Base-by-base conservation (phyloP, 2,888 invertebrate genomes). In the Papilio gigon region DNA sequence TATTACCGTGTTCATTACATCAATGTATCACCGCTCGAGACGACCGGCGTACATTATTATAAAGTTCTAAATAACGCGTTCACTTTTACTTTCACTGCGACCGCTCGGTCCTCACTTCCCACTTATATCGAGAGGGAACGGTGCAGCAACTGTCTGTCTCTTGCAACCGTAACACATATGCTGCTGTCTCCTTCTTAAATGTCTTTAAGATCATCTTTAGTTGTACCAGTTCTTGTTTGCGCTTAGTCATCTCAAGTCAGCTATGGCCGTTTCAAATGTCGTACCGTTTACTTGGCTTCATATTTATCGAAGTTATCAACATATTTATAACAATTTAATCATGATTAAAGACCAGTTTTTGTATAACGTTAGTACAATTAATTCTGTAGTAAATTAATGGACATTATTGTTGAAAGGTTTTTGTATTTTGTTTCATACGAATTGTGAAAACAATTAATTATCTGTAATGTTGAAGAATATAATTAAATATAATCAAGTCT, bases 61-160 rank as follows among this genome's bases (percentile, higher is more conserved):
- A 65, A 68, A 70, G 56, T 68, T 67, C 63, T 74, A 78, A 76
- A 80, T 81, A 81, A 80, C 82, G 80, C 84, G 80, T 83, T 85
- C 78, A 89, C 89, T 89, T 89, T 89, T 89, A 89, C 89, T 89
- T 89, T 89, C 86, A 78, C 81, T 82, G 80, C 80, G 81, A 79
- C 77, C 80, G 78, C 82, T 80, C 76, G 73, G 81, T 80, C 83
- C 81, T 84, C 82, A 84, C 84, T 86, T 85, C 86, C 86, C 82
- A 83, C 83, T 80, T 76, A 74, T 78, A 78, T 80, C 80, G 82
- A 81, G 80, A 84, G 83, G 82, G 79, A 82, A 79, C 73, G 77
- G 72, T 68, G 68, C 58, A 74, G 65, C 72, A 35, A 66, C 67
- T 69, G 70, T 83, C 85, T 86, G 85, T 74, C 77, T 87, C 76